These are phyloP conservation scores for Paguma larvata DNA, from an alignment of 2,797 vertebrate species.

Conservation along the genomic window DNA sequence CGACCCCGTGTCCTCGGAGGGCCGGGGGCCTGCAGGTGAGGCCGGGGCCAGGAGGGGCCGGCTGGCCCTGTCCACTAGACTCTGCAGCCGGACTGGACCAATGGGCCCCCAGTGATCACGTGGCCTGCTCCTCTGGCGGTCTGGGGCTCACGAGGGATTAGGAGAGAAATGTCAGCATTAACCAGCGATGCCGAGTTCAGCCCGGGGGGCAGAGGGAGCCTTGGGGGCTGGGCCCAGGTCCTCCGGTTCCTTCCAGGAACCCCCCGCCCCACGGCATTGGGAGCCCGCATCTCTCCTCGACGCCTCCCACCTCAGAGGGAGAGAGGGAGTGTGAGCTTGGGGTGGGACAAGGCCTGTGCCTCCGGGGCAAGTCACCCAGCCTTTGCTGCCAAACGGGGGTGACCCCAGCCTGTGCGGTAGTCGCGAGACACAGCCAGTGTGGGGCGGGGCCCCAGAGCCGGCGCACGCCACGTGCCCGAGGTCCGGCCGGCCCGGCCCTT, in stretches of 20 bases:
- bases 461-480: rapidly evolving
- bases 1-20: neutral
- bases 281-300: neutral
- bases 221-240: neutral
- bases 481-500: neutral
- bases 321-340: too few relatives aligned
- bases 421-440: neutral
- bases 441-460: neutral
- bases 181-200: neutral
- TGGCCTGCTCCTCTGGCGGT: neutral
- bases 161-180: neutral
- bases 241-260: neutral
- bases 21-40: neutral
- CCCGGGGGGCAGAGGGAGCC: neutral
- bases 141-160: neutral
- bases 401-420: neutral
- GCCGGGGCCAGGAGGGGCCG: neutral
- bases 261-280: neutral
- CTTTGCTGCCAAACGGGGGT: neutral
- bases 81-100: neutral
- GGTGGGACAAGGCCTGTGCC: neutral
- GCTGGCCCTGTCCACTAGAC: too few relatives aligned
- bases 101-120: neutral
- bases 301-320: neutral
- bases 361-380: neutral